A percentile compares a stretch with the other conserved stretches of the same genome.
phyloP scores from a whole-genome alignment of 2,888 invertebrate species.

The Leptinotarsa rubiginosa region DNA sequence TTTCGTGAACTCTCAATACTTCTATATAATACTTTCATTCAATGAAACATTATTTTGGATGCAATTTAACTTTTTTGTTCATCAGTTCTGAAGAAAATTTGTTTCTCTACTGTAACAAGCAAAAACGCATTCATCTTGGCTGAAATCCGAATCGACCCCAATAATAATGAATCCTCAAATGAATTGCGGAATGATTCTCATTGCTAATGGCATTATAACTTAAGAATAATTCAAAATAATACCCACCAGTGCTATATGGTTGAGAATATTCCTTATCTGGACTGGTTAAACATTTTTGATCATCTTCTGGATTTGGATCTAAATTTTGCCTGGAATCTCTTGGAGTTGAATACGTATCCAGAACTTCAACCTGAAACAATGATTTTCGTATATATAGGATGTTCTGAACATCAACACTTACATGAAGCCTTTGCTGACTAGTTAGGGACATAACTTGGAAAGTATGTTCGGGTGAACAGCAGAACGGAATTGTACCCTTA shows the following conservation, averaged over 20 bases:
- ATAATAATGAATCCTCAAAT: neutral
- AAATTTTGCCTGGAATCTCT: constrained; percentile 70
- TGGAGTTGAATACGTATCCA: constrained; percentile 81
- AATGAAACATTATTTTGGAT: constrained; percentile 38
- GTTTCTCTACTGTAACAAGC: neutral
- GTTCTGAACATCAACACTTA: too few relatives aligned
- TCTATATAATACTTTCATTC: constrained; percentile 36
- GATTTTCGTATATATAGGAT: neutral
- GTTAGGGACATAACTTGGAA: too few relatives aligned
- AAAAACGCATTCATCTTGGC: neutral
- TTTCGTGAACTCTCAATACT: constrained; percentile 40
- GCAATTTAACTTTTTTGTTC: constrained; percentile 26
- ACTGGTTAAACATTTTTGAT: constrained; percentile 67
- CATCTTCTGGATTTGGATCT: constrained; percentile 62
- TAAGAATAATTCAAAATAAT: neutral
- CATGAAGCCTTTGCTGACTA: too few relatives aligned
- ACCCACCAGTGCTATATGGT: constrained; percentile 69
- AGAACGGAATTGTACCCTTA: too few relatives aligned
- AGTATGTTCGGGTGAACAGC: too few relatives aligned
- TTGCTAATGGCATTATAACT: neutral
- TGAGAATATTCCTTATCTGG: constrained; percentile 71
- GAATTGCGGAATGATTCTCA: neutral
- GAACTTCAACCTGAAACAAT: constrained; percentile 74
- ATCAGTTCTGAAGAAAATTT: neutral
- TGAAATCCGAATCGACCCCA: neutral